Base-by-base conservation (phyloP, 2,888 invertebrate genomes). In the Entomobrya multifasciata region DNA sequence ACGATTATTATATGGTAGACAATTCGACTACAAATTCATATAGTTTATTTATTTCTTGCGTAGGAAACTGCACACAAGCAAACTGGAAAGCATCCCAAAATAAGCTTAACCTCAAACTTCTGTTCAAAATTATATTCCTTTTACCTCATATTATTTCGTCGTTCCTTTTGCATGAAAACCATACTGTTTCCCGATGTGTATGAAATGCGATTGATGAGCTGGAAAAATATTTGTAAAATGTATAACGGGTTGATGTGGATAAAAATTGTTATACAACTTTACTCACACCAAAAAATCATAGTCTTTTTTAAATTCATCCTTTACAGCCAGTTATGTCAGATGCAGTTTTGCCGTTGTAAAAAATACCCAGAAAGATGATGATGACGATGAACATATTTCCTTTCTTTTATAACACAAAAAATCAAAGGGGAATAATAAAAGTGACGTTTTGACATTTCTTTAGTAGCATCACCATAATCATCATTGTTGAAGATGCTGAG, bases 371-470 rank as follows among this genome's bases (percentile, higher is more conserved):
- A 8, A 36, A 6, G 36, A 36, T 36, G 65, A 67, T 41, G 41
- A 44, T 67, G 65, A 41, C 36, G 52, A 15, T n/a, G 27, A 10
- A 55, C 20, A 36, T 74, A 74, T 36, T 47, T 55, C 36, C 41
- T 67, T 47, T 74, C 52, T 70, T 44, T 22, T 25, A 25, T 20
- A 36, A 20, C 27, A 25, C 20, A 47, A 20, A 41, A 52, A 74
- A 52, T 74, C 74, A 27, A 52, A 74, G 52, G 30, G 36, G 36
- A 74, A 36, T 55, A 52, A 52, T 47, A 74, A 74, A 52, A 52
- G 36, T 74, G 74, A 74, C 74, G 17, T 74, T 52, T 52, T 52
- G 74, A 74, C 74, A 55, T 74, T 74, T 74, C 72, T 55, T 74
- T 55, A 52, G 70, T 47, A 55, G 13, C 74, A 74, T 74, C 74